These are phyloP conservation scores for Orthosia incerta DNA, from an alignment of 2,888 invertebrate genomes.

Conservation along the genomic window DNA sequence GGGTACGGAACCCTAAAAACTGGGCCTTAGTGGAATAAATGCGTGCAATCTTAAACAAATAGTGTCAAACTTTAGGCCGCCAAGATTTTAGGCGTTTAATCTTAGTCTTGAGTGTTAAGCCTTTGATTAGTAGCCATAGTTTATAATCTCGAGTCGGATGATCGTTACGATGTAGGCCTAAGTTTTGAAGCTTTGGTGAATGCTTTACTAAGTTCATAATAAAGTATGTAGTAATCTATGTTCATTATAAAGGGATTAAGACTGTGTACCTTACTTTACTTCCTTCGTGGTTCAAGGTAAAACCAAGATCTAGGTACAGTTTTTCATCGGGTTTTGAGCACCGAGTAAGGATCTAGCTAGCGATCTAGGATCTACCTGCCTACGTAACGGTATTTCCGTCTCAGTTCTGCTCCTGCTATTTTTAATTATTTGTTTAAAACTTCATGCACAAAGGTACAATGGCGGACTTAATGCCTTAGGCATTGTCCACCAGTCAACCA, in stretches of 20 bases:
- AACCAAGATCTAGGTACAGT: neutral
- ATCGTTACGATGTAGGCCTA: neutral
- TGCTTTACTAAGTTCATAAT: slow-evolving; percentile 2
- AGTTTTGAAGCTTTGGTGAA: neutral
- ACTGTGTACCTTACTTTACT: neutral
- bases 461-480: too few relatives aligned
- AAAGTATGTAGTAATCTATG: too few relatives aligned
- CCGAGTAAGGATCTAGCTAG: too few relatives aligned
- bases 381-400: slow-evolving; percentile 4
- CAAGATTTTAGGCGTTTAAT: slow-evolving; percentile 20
- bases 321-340: neutral
- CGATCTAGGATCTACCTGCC: neutral
- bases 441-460: too few relatives aligned
- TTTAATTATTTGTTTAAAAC: too few relatives aligned
- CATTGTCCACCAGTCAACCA: too few relatives aligned
- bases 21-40: neutral
- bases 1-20: too few relatives aligned
- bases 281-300: neutral
- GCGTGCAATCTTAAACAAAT: slow-evolving; percentile 1
- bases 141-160: slow-evolving; percentile 15
- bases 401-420: neutral
- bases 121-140: slow-evolving; percentile 4
- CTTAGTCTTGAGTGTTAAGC: slow-evolving; percentile 6
- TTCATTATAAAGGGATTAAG: slow-evolving; percentile 11
- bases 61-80: slow-evolving; percentile 18